Percentiles rank a stretch among this genome's conserved stretches.
These are phyloP conservation scores for Nibea coibor DNA, from an alignment of 2,113 vertebrate species.

Conservation along the genomic window DNA sequence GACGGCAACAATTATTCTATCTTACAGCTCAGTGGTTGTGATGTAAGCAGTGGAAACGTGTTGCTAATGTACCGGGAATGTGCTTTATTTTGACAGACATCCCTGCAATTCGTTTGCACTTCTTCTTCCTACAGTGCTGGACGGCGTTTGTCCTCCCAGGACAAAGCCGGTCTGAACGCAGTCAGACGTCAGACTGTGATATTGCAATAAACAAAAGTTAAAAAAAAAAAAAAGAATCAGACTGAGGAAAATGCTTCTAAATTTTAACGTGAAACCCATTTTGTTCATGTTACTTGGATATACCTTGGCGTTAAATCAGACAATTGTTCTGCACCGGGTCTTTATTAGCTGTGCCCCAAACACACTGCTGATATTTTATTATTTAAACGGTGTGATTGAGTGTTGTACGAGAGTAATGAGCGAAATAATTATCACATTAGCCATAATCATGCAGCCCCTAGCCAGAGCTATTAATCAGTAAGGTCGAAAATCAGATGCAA, in stretches of 20 bases:
- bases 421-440: conserved; percentile 5
- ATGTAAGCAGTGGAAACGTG: no score
- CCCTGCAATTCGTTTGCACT: no score
- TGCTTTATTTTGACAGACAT: no score
- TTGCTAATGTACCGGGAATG: no score
- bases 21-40: no score
- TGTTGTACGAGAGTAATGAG: neutral
- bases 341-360: neutral
- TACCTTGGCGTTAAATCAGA: neutral
- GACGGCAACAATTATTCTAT: neutral
- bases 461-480: neutral
- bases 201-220: no score
- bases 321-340: neutral
- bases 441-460: conserved; percentile 22
- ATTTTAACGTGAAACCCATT: neutral
- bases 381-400: neutral
- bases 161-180: neutral
- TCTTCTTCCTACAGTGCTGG: no score
- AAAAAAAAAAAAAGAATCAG: neutral
- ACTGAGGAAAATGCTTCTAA: neutral
- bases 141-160: no score
- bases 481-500: conserved; percentile 14
- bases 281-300: neutral
- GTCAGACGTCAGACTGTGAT: neutral
- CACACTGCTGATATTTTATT: no score